phyloP scores from a whole-genome alignment of 2,888 invertebrate species.

The Oscheius myriophilus region DNA sequence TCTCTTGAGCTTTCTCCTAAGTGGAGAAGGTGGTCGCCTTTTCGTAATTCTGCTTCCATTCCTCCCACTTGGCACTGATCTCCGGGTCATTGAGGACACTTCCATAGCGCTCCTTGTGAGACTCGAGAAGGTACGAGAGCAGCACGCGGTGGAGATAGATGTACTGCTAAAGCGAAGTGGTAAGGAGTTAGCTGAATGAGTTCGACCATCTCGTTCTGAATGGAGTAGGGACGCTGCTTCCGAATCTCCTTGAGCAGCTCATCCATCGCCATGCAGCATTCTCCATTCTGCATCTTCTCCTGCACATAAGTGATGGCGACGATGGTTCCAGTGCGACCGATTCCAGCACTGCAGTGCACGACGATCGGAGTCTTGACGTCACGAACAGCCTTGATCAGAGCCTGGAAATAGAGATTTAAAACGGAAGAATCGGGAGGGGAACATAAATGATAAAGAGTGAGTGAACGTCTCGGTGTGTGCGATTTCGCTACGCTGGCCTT shows the following conservation, averaged over 20 bases:
- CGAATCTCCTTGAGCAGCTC: slow-evolving; percentile 50
- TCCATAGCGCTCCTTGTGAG: slow-evolving; percentile 38
- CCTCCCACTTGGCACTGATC: slow-evolving; percentile 38
- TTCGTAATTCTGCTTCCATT: slow-evolving; percentile 49
- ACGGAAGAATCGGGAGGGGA: background rate
- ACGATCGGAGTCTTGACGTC: slow-evolving; percentile 49
- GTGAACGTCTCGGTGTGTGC: too few species aligned
- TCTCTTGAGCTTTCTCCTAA: too few species aligned
- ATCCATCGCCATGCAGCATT: slow-evolving; percentile 39
- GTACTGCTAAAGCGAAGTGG: slow-evolving; percentile 40
- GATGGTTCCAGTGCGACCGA: slow-evolving; percentile 57
- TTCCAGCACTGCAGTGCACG: slow-evolving; percentile 60
- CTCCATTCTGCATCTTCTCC: slow-evolving; percentile 40
- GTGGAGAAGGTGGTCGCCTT: background rate
- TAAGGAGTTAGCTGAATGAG: too few species aligned
- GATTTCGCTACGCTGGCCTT: too few species aligned
- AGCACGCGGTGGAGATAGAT: slow-evolving; percentile 62
- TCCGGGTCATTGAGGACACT: slow-evolving; percentile 28
- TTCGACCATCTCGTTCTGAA: slow-evolving; percentile 45
- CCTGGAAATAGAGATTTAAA: slow-evolving; percentile 7
- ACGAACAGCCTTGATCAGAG: slow-evolving; percentile 40
- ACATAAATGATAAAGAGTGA: background rate
- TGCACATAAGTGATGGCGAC: slow-evolving; percentile 57
- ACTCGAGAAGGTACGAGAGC: slow-evolving; percentile 55
- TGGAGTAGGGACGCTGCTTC: slow-evolving; percentile 53